A percentile compares a stretch with the other conserved stretches of the same genome.
phyloP scores from a whole-genome alignment of 2,888 invertebrate genomes.

The Dilophus febrilis region DNA sequence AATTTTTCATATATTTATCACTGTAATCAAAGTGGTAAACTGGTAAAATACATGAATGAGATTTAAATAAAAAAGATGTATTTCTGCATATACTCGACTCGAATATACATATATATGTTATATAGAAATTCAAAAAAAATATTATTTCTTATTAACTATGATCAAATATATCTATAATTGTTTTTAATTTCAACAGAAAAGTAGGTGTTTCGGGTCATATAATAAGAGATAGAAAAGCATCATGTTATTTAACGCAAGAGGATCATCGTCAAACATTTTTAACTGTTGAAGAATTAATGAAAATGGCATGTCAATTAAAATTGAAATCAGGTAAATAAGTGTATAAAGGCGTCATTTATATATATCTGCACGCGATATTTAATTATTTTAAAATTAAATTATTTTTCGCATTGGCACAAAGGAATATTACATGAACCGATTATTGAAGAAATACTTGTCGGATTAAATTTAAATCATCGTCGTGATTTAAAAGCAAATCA shows the following conservation, averaged over 20 bases:
- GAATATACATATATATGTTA: no score
- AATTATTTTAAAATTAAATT: background rate
- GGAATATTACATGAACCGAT: slow-evolving; percentile 17
- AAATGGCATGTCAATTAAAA: slow-evolving; percentile 59
- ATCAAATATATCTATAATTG: no score
- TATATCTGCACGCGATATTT: background rate
- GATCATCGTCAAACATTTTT: slow-evolving; percentile 55
- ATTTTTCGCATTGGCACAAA: background rate
- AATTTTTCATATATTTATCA: no score
- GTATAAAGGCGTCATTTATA: background rate
- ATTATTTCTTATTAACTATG: no score
- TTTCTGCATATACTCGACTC: no score
- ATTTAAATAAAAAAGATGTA: no score
- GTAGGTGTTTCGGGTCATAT: slow-evolving; percentile 49
- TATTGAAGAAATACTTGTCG: slow-evolving; percentile 24
- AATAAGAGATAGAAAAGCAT: slow-evolving; percentile 51
- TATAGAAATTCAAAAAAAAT: no score
- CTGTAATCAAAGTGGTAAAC: no score
- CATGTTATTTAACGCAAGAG: slow-evolving; percentile 71
- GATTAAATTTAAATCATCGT: slow-evolving; percentile 25
- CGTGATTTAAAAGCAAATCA: slow-evolving; percentile 29
- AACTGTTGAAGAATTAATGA: slow-evolving; percentile 59
- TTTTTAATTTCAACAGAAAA: slow-evolving; percentile 31
- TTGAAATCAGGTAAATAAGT: slow-evolving; percentile 24
- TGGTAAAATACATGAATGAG: no score